phyloP scores from a whole-genome alignment of 2,113 vertebrate species.

The Benitochromis conjunctus region DNA sequence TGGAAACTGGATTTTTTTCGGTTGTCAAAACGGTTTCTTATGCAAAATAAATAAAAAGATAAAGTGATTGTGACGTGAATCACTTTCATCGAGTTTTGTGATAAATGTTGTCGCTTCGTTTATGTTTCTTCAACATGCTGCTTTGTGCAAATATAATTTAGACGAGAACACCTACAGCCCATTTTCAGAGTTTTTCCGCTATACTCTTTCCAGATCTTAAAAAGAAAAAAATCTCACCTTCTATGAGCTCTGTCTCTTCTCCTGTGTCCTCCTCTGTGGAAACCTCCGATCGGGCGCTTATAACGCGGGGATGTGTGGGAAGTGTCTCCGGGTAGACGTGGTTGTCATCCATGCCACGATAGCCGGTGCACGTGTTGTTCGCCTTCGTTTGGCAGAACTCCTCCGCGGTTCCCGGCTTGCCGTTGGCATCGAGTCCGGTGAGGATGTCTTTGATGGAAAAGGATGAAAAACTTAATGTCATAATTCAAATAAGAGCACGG shows the following conservation, averaged over 20 bases:
- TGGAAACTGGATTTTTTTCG: neutral
- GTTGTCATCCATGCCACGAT: neutral
- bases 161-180: neutral
- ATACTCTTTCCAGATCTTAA: neutral
- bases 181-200: neutral
- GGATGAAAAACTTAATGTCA: conserved; percentile 68
- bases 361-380: neutral
- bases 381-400: neutral
- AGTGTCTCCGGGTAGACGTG: neutral
- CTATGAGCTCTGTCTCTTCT: conserved; percentile 29
- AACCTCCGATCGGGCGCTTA: neutral
- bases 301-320: neutral
- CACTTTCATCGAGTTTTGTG: neutral
- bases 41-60: neutral
- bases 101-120: neutral
- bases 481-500: conserved; percentile 9
- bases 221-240: conserved; percentile 21
- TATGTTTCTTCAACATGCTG: neutral
- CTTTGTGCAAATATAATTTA: neutral
- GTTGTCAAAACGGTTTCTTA: neutral
- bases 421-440: conserved; percentile 37
- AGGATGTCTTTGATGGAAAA: conserved; percentile 78
- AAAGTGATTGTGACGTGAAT: neutral
- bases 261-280: conserved; percentile 30
- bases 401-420: neutral